phyloP scores from a whole-genome alignment of 2,888 invertebrate genomes.

The Ichneumoninae sp. region DNA sequence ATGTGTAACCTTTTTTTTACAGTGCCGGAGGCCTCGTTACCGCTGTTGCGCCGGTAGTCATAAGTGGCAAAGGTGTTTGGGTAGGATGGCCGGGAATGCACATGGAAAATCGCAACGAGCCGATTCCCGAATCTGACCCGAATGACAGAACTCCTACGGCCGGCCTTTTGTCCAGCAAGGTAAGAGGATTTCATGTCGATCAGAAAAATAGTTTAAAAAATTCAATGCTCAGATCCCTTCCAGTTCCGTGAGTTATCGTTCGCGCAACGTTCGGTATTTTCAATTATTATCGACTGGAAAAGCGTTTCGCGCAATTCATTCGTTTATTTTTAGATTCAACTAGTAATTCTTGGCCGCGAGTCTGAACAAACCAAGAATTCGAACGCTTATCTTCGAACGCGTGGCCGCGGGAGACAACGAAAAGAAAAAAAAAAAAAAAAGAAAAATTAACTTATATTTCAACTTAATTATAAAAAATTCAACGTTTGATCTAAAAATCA shows the following conservation, averaged over 20 bases:
- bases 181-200: conserved; percentile 78
- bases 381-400: background rate
- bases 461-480: too few relatives aligned
- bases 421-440: too few relatives aligned
- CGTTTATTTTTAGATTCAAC: conserved; percentile 42
- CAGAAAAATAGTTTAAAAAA: background rate
- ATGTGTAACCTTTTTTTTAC: conserved; percentile 68
- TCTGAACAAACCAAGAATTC: conserved; percentile 12
- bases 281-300: background rate
- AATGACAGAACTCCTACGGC: conserved; percentile 94
- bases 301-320: background rate
- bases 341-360: conserved; percentile 29
- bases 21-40: conserved; percentile 96
- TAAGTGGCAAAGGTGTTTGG: conserved; percentile 93
- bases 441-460: too few relatives aligned
- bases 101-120: conserved; percentile 90
- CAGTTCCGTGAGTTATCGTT: background rate
- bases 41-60: conserved; percentile 95
- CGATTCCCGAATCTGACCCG: conserved; percentile 94
- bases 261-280: background rate
- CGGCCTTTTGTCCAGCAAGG: conserved; percentile 93
- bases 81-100: conserved; percentile 97
- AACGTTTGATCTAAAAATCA: background rate
- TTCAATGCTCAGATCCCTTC: background rate
- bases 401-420: background rate